Base-by-base conservation (phyloP, 2,113 vertebrate genomes). In the Tenrec ecaudatus region DNA sequence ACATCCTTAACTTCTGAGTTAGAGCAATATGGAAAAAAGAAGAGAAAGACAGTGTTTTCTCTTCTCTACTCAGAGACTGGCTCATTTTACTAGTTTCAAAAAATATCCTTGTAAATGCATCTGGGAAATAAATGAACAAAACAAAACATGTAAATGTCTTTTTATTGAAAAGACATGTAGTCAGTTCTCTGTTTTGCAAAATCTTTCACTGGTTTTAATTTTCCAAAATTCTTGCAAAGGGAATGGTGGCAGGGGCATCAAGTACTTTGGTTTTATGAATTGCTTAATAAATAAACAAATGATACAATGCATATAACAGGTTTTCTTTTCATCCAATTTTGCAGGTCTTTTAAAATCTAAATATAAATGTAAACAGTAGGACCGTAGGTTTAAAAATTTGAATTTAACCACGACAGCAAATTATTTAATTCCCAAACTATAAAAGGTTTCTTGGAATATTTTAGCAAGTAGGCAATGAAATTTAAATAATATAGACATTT, bases 41-140 rank as follows among this genome's bases (percentile, higher is more conserved):
- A 85, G 4, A 85, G 57, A 94, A 94, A 95, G 95, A 88, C 53
- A 93, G 12, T 62, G 17, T 92, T 94, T 87, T 95, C 58, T 69
- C 27, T 93, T 3, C 94, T 88, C 60, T 94, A 73, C 27, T 29
- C 23, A 77, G 86, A 95, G 68, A 93, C 58, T 3, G 38, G 58
- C 82, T 82, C 76, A 80, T 95, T 97, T 94, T 80, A 96, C 80
- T 6, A 47, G 3, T 73, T 92, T 95, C 94, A 96, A 96, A 94
- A 82, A 68, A 95, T n/a, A 96, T 87, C n/a, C 92, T 92, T 92
- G 85, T 96, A 91, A 89, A 82, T 60, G 68, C 69, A 94, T 64
- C 85, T 96, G 66, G 91, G 89, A 87, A 86, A 96, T 90, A 95
- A 96, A 95, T 77, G 89, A 95, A 94, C 93, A 93, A 95, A 95